A percentile compares a stretch with the other conserved stretches of the same genome.
phyloP scores from a whole-genome alignment of 2,888 invertebrate species.

The Vandiemenella viatica region DNA sequence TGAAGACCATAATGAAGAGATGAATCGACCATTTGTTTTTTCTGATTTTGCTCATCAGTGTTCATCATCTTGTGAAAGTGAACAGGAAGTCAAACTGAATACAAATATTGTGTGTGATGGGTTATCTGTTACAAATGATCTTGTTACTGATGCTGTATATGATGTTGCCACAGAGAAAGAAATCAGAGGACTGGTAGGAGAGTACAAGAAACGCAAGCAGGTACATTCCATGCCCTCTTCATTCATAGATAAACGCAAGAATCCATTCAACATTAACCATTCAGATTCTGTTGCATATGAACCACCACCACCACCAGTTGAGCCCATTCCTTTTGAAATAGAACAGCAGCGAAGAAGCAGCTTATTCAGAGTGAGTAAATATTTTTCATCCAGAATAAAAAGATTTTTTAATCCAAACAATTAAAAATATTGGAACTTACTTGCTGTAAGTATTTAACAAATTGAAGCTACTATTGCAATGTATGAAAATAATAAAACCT shows the following conservation, averaged over 20 bases:
- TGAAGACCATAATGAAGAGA: constrained; percentile 6
- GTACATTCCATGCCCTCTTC: constrained; percentile 29
- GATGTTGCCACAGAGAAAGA: constrained; percentile 32
- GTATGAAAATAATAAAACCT: no score
- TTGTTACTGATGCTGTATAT: constrained; percentile 19
- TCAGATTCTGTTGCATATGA: constrained; percentile 19
- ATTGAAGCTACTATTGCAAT: no score
- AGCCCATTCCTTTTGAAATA: constrained; percentile 61
- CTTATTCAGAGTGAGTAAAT: constrained; percentile 55
- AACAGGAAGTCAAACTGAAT: constrained; percentile 1
- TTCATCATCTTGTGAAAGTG: constrained; percentile 6
- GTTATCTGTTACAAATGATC: neutral
- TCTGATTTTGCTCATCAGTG: constrained; percentile 15
- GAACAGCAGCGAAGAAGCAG: constrained; percentile 68
- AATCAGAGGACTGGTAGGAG: constrained; percentile 33
- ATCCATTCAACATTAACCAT: constrained; percentile 25
- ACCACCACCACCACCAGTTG: constrained; percentile 34
- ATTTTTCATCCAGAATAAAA: no score
- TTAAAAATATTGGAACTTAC: no score
- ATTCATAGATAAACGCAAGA: constrained; percentile 19
- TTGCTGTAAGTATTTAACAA: no score
- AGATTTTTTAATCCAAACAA: no score
- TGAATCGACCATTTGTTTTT: constrained; percentile 15
- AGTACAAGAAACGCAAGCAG: constrained; percentile 37
- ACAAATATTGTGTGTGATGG: neutral